A percentile compares a stretch with the other conserved stretches of the same genome.
Evolutionary conservation across 2,797 vertebrate species (phyloP).

Genomic region (Lutjanus campechanus): DNA sequence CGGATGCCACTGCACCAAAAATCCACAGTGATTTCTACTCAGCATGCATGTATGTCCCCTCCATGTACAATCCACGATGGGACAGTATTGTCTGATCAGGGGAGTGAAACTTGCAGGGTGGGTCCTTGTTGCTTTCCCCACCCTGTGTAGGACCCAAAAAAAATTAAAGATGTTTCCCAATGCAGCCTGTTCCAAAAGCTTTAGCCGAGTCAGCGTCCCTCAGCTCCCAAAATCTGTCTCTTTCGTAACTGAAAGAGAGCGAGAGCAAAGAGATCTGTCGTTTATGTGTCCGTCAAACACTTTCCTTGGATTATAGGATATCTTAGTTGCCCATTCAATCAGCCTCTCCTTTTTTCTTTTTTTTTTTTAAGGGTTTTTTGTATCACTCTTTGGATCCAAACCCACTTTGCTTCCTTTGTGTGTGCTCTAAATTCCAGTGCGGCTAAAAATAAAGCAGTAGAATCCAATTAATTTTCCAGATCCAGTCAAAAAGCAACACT

Average conservation of each 20-base stretch:
- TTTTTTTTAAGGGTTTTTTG: constrained; percentile 5
- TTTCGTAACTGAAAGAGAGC: constrained; percentile 47
- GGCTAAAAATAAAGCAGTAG: constrained; percentile 51
- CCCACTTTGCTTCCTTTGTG: constrained; percentile 49
- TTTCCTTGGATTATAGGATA: constrained; percentile 39
- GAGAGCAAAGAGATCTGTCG: constrained; percentile 18
- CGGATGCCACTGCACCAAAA: constrained; percentile 66
- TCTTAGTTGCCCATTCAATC: constrained; percentile 29
- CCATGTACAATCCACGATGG: constrained; percentile 40
- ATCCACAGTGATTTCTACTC: constrained; percentile 44
- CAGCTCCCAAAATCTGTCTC: constrained; percentile 38
- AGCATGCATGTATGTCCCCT: constrained; percentile 29
- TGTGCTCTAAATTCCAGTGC: constrained; percentile 51
- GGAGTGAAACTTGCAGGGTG: constrained; percentile 74
- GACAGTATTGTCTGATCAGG: constrained; percentile 33
- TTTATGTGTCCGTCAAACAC: constrained; percentile 33
- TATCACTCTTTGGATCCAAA: constrained; percentile 29
- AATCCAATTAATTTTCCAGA: constrained; percentile 56
- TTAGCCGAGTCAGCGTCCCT: constrained; percentile 66
- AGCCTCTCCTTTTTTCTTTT: constrained; percentile 20
- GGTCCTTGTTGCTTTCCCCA: constrained; percentile 65
- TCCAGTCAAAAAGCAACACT: constrained; percentile 55
- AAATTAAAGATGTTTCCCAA: constrained; percentile 28
- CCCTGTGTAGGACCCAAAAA: constrained; percentile 43
- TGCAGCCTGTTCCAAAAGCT: constrained; percentile 50